Percentiles rank a stretch among this genome's conserved stretches.
These are phyloP conservation scores for Reticulitermes lucifugus DNA, from an alignment of 2,888 invertebrate genomes.

Conservation along the genomic window DNA sequence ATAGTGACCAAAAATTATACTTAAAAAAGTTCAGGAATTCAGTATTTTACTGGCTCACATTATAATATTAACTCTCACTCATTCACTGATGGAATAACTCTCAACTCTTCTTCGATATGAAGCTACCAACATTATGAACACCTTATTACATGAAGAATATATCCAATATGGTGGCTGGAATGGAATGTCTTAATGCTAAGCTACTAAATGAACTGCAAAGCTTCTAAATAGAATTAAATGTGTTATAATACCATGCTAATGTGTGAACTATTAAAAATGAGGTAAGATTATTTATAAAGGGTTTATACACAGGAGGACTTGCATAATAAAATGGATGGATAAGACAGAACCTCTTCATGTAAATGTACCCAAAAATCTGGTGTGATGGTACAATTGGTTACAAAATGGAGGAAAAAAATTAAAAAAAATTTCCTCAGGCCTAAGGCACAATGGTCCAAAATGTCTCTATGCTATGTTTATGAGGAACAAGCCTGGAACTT, in stretches of 20 bases:
- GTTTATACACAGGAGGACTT: not conserved
- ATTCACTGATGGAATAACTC: no score
- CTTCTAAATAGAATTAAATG: not conserved
- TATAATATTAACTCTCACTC: not conserved
- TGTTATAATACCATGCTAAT: conserved; percentile 8
- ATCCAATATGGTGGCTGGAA: conserved; percentile 29
- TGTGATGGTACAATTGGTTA: conserved; percentile 50
- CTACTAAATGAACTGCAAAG: not conserved
- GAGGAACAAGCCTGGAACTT: not conserved
- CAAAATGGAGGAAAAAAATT: conserved; percentile 37
- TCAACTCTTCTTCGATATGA: not conserved
- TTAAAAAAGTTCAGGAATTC: not conserved
- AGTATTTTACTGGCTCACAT: not conserved
- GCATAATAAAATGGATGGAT: conserved; percentile 11
- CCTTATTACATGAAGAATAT: not conserved
- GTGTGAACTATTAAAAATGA: conserved; percentile 3
- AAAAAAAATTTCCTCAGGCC: conserved; percentile 34
- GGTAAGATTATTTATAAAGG: not conserved
- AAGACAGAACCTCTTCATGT: conserved; percentile 28
- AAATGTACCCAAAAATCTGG: conserved; percentile 49
- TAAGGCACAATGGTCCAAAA: conserved; percentile 47
- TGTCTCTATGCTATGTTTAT: not conserved
- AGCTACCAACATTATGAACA: not conserved
- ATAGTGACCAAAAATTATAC: not conserved
- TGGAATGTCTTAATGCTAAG: conserved; percentile 13